Evolutionary conservation across 2,888 invertebrate species (phyloP), one percentile per base, ranked within the genome.

Genomic region (Pyrochroa serraticornis): DNA sequence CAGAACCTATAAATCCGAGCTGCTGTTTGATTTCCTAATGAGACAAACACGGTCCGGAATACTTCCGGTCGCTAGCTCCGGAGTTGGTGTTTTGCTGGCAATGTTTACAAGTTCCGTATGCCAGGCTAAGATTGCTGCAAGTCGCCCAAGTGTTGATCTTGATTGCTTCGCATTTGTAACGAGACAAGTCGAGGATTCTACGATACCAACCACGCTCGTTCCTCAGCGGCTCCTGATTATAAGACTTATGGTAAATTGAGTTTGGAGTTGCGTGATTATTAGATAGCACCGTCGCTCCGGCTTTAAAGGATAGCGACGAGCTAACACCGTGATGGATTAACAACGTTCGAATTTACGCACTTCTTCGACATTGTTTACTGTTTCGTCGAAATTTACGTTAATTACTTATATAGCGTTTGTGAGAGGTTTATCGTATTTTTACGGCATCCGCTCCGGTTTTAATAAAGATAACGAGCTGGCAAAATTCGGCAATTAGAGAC

Each of bases 21-120:
- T 70, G 72, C 69, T 74, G 73, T 75, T 75, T 75, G 75, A 75
- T 74, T 76, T 72, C 71, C 68, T 75, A 76, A 76, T 76, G 74
- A 75, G 73, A 75, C 75, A 74, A 74, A 74, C 70, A 74, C 66
- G 68, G 67, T 60, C 70, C 63, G 69, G 68, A 71, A 70, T 70
- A 70, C 69, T 75, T 74, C 73, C 72, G 71, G 70, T 71, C 68
- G 65, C 65, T 67, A 63, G 55, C 63, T 66, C 62, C 41, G 63
- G 56, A 64, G 63, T 60, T 51, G 46, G 63, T 65, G 60, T 70
- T 71, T 70, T 66, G 68, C 65, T 71, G 70, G 68, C 70, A 66
- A 65, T 69, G 69, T 70, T 68, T 67, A 65, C 71, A 65, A 64
- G 65, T 68, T 68, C 66, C 67, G 38, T 53, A 41, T 43, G 54